A percentile compares a stretch with the other conserved stretches of the same genome.
phyloP scores from a whole-genome alignment of 2,888 invertebrate genomes.

The Phrixothrix hirtus region DNA sequence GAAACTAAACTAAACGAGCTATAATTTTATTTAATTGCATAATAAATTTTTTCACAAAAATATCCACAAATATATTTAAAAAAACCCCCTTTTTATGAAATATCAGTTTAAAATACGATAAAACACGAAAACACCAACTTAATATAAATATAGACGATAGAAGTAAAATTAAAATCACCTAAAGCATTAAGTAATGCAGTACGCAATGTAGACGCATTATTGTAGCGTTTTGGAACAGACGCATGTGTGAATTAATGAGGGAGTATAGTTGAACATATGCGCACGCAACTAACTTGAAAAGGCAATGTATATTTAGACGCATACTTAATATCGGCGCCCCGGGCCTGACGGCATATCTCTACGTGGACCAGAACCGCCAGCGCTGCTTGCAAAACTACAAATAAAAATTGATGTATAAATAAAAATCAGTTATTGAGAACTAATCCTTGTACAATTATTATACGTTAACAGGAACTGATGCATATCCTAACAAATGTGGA shows the following conservation, averaged over 20 bases:
- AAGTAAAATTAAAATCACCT: too few relatives aligned
- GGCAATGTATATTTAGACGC: slow-evolving; percentile 20
- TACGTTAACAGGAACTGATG: too few relatives aligned
- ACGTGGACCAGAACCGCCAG: slow-evolving; percentile 53
- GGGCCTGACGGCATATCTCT: slow-evolving; percentile 55
- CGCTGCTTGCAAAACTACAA: slow-evolving; percentile 52
- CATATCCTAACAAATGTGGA: too few relatives aligned
- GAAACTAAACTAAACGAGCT: too few relatives aligned
- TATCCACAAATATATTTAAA: too few relatives aligned
- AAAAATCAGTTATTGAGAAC: slow-evolving; percentile 1
- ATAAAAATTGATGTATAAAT: slow-evolving; percentile 36
- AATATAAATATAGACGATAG: too few relatives aligned
- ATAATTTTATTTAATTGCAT: too few relatives aligned
- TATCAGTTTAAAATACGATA: too few relatives aligned
- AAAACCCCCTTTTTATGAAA: too few relatives aligned
- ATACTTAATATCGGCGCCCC: slow-evolving; percentile 57
- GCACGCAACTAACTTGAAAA: slow-evolving; percentile 17
- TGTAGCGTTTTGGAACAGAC: neutral
- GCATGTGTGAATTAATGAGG: neutral
- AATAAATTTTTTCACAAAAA: too few relatives aligned
- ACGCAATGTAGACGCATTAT: neutral
- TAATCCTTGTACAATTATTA: neutral
- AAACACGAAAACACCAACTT: too few relatives aligned
- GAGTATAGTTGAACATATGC: slow-evolving; percentile 3
- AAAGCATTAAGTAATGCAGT: too few relatives aligned